Base-by-base conservation (phyloP, 1,140 invertebrate species). In the Hyles vespertilio region DNA sequence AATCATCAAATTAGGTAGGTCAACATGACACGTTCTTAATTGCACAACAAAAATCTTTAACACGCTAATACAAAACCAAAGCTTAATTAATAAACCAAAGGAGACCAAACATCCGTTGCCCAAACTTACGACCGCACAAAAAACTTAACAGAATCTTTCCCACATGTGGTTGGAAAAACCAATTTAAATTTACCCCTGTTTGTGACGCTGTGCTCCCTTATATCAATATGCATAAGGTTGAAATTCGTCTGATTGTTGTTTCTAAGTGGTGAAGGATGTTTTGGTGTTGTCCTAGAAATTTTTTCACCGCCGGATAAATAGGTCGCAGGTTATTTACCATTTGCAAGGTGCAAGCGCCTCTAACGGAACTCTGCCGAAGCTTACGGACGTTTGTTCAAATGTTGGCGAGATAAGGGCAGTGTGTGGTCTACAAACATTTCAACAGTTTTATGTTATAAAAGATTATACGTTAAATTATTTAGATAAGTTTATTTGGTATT, bases 281-380 rank as follows among this genome's bases (percentile, higher is more conserved):
- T 62, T 63, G 36, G 36, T 8, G 36, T 56, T 54, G 54, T 54
- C 57, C 56, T 63, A 65, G 34, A 58, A 32, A 12, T 63, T 84
- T 87, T 86, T 81, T 70, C 59, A 55, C 33, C 43, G 57, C 68
- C 70, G 73, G 80, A 80, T 78, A 81, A 82, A 83, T 84, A 84
- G 82, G 80, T 84, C 80, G 80, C 84, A 87, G 84, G 84, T 87
- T 86, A 84, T 84, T 84, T 83, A 77, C 73, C 72, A 72, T 72
- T 54, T 61, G 84, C 84, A 87, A 87, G 84, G 84, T 87, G 84
- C 80, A 80, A 69, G 63, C 60, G 63, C 61, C 22, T 22, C 69
- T 87, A 84, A 87, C 84, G 84, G 84, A 70, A 75, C 74, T 63
- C 63, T 70, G 72, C 70, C 70, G 77, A 84, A 81, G 79, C 77